A percentile compares a stretch with the other conserved stretches of the same genome.
Evolutionary conservation across 2,797 vertebrate genomes (phyloP).

Genomic region (Squalus acanthias): DNA sequence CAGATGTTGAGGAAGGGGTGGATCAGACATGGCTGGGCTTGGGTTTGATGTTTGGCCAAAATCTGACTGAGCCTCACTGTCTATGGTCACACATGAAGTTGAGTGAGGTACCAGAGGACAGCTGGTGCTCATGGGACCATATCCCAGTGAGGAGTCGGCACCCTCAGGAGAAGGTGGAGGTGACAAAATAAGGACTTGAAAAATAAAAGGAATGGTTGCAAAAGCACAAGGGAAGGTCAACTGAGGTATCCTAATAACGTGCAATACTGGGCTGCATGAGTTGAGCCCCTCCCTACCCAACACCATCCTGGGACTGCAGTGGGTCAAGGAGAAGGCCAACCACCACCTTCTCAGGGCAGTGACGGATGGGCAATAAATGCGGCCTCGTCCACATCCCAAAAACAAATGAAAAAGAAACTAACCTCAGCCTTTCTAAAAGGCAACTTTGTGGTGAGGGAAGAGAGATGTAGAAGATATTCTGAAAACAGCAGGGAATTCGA

Average conservation of each 20-base stretch:
- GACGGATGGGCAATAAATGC: neutral
- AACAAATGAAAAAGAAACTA: neutral
- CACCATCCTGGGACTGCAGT: neutral
- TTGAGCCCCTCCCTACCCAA: neutral
- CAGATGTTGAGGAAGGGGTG: neutral
- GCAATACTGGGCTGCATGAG: neutral
- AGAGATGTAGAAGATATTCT: neutral
- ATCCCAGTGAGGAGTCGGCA: neutral
- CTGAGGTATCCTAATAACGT: neutral
- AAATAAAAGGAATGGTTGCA: neutral
- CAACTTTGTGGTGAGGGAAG: neutral
- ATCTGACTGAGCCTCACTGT: neutral
- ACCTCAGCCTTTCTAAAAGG: neutral
- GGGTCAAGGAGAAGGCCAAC: neutral
- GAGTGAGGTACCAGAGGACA: neutral
- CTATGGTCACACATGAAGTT: neutral
- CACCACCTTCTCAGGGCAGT: neutral
- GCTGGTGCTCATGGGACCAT: neutral
- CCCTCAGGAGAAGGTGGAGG: neutral
- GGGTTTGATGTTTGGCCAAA: neutral
- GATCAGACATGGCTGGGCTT: neutral
- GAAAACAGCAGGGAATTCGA: neutral
- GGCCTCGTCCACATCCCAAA: neutral
- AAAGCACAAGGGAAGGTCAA: neutral
- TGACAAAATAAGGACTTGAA: neutral